A percentile compares a stretch with the other conserved stretches of the same genome.
Evolutionary conservation across 2,888 invertebrate genomes (phyloP).

Genomic region (Asteroscopus sphinx): DNA sequence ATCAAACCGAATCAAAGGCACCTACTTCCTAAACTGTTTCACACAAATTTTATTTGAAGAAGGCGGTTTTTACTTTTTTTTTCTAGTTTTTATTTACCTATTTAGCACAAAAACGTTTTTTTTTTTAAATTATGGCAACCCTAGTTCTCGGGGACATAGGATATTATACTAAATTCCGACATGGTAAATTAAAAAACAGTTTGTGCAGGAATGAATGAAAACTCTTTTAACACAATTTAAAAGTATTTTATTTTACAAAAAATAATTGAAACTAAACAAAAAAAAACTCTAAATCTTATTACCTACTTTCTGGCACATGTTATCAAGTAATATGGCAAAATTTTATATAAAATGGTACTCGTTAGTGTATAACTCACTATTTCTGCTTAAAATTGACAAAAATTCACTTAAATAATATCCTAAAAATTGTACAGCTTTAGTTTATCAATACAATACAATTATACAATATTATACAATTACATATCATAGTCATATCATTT

Average conservation of each 20-base stretch:
- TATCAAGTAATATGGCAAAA: conserved; percentile 42
- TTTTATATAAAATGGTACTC: conserved; percentile 2
- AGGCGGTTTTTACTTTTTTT: no score
- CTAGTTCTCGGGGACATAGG: no score
- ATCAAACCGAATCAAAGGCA: no score
- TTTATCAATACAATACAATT: background rate
- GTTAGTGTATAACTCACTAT: conserved; percentile 1
- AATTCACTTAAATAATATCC: conserved; percentile 49
- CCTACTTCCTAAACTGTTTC: no score
- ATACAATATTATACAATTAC: conserved; percentile 5
- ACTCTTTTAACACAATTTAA: conserved; percentile 30
- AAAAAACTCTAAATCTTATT: conserved; percentile 33
- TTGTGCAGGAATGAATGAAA: background rate
- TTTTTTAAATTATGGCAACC: no score
- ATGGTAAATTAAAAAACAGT: no score
- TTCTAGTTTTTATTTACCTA: no score
- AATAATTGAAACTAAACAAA: conserved; percentile 43
- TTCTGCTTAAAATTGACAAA: conserved; percentile 20
- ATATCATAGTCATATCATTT: no score
- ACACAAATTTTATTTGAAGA: no score
- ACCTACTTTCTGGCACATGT: conserved; percentile 51
- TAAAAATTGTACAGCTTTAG: conserved; percentile 53
- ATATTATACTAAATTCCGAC: no score
- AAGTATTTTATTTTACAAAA: conserved; percentile 62
- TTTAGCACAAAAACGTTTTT: no score